Percentiles rank a stretch among this genome's conserved stretches.
Conservation (phyloP, 2,888 invertebrate genomes). For the Prenolepis imparis region DNA sequence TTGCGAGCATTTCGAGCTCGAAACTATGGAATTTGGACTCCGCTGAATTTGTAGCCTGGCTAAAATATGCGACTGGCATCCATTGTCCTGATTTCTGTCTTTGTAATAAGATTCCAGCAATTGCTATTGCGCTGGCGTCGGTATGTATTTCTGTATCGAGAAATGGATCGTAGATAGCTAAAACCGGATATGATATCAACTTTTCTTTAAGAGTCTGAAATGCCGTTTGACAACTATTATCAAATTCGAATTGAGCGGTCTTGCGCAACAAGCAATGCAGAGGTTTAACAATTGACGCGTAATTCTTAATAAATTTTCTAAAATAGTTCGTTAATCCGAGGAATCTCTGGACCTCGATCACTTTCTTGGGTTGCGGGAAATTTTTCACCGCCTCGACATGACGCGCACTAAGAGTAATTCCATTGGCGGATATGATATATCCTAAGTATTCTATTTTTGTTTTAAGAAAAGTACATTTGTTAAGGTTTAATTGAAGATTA, state of each 20-base stretch:
- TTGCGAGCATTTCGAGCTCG: no score
- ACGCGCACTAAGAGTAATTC: neutral
- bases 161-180: neutral
- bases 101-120: neutral
- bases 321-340: no score
- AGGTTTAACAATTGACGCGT: neutral
- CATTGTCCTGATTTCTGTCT: no score
- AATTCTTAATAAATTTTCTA: no score
- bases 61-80: no score
- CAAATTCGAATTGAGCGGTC: neutral
- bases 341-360: neutral
- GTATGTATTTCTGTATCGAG: neutral
- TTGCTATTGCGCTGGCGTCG: neutral
- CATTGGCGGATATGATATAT: no score
- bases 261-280: neutral
- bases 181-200: neutral
- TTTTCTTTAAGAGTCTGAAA: neutral
- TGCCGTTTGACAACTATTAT: neutral
- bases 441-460: no score
- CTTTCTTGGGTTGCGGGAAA: neutral
- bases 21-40: no score
- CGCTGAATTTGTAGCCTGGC: no score
- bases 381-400: neutral
- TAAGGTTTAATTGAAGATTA: no score
- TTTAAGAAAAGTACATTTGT: no score